Evolutionary conservation across 2,113 vertebrate species (phyloP).

Genomic region (Syrrhaptes paradoxus): DNA sequence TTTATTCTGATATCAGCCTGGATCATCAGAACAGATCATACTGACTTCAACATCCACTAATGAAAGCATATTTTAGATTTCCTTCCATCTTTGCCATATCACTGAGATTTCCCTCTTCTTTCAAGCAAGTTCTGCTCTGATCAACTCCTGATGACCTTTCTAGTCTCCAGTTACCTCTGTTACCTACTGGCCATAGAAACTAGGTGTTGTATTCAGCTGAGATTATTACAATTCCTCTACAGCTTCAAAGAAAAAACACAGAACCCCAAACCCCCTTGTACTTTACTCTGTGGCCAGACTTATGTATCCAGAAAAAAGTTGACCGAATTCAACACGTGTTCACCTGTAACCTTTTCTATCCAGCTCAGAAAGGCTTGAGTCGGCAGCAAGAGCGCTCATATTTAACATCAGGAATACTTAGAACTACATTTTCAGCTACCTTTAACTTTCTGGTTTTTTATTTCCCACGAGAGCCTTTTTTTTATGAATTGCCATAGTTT

Average conservation of each 20-base stretch:
- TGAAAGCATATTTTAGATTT: neutral
- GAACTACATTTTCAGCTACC: too few relatives aligned
- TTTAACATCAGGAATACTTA: neutral
- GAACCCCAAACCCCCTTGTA: rapidly evolving
- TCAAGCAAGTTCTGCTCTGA: neutral
- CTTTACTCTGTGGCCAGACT: neutral
- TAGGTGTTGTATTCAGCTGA: neutral
- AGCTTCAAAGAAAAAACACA: neutral
- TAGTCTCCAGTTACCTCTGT: neutral
- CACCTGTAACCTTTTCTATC: neutral
- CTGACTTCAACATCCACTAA: neutral
- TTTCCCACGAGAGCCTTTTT: neutral
- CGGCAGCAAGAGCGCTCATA: neutral
- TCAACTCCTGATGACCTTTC: neutral
- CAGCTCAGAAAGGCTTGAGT: neutral
- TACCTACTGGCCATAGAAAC: neutral
- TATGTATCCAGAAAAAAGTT: neutral
- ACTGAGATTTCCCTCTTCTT: neutral
- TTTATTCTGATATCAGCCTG: neutral
- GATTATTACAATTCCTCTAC: neutral
- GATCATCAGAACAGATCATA: neutral
- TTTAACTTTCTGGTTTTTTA: too few relatives aligned
- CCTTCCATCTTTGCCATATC: neutral
- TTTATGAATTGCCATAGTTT: neutral
- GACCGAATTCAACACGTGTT: neutral